Percentiles rank a stretch among this genome's conserved stretches.
These are phyloP conservation scores for Caerostris extrusa DNA, from an alignment of 1,140 invertebrate genomes.

Conservation along the genomic window DNA sequence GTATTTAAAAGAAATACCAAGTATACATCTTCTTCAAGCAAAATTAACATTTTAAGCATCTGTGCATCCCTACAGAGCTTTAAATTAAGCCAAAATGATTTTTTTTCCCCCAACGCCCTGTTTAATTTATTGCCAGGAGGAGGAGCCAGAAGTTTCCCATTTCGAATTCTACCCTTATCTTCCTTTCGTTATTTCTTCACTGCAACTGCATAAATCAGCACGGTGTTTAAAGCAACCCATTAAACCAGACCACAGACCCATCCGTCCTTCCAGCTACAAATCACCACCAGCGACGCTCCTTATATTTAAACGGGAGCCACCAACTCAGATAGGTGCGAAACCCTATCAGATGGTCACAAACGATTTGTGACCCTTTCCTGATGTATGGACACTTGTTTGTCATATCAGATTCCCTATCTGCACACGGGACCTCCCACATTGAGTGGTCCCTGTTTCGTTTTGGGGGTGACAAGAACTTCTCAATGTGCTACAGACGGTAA, in stretches of 20 bases:
- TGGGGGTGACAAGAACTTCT: background rate
- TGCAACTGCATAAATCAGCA: background rate
- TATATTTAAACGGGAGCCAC: background rate
- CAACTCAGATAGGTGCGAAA: slow-evolving; percentile 38
- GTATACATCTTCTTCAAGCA: too few relatives aligned
- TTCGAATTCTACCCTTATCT: too few relatives aligned
- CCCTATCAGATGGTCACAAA: slow-evolving; percentile 23
- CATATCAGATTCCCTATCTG: background rate
- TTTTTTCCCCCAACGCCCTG: too few relatives aligned
- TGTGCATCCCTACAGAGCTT: too few relatives aligned
- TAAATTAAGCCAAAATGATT: too few relatives aligned
- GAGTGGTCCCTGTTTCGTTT: background rate
- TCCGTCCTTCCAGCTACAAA: background rate
- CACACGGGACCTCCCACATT: slow-evolving; percentile 6
- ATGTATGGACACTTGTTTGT: background rate
- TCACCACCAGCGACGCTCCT: slow-evolving; percentile 23
- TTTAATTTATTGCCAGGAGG: too few relatives aligned
- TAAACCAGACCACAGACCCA: slow-evolving; percentile 7
- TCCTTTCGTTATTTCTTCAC: background rate
- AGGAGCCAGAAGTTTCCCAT: too few relatives aligned
- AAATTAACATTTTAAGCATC: too few relatives aligned
- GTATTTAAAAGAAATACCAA: too few relatives aligned
- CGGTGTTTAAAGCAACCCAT: background rate
- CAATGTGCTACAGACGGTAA: background rate
- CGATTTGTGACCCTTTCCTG: slow-evolving; percentile 5